These are phyloP conservation scores for Vanessa cardui DNA, from an alignment of 2,888 invertebrate species.

Conservation along the genomic window DNA sequence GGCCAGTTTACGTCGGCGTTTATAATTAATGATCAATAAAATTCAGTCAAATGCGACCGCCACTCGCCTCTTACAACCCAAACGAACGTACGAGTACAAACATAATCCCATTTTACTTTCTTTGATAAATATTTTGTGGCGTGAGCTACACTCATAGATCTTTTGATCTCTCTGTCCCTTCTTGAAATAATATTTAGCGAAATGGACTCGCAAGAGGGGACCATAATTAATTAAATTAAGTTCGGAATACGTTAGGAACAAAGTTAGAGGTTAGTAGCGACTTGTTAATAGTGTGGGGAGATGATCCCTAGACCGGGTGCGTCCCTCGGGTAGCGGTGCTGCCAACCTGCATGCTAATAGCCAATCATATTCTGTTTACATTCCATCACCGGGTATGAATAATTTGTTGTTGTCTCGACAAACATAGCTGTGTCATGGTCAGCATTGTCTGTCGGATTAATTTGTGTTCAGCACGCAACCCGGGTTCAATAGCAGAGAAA, in stretches of 20 bases:
- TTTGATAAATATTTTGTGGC: conserved; percentile 55
- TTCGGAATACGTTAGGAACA: conserved; percentile 76
- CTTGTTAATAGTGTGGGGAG: conserved; percentile 75
- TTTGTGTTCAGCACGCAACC: conserved; percentile 67
- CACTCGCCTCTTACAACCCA: conserved; percentile 51
- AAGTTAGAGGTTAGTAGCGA: conserved; percentile 73
- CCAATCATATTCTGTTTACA: conserved; percentile 83
- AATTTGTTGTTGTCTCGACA: conserved; percentile 81
- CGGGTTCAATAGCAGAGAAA: conserved; percentile 61
- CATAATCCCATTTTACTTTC: conserved; percentile 54
- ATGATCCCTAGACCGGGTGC: conserved; percentile 66
- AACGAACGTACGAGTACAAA: conserved; percentile 6
- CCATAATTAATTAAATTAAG: conserved; percentile 81
- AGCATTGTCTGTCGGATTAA: conserved; percentile 78
- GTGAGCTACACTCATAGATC: conserved; percentile 52
- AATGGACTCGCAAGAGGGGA: conserved; percentile 69
- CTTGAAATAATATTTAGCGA: conserved; percentile 75
- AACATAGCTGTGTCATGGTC: conserved; percentile 72
- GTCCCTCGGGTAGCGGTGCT: conserved; percentile 50
- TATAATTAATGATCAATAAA: conserved; percentile 77
- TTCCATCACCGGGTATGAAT: conserved; percentile 82
- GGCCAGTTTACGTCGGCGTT: conserved; percentile 61
- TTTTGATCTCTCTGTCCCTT: conserved; percentile 70
- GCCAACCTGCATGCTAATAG: conserved; percentile 77
- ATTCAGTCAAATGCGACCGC: conserved; percentile 59